Conservation (phyloP, 2,797 vertebrate species). For the Chiloscyllium punctatum region DNA sequence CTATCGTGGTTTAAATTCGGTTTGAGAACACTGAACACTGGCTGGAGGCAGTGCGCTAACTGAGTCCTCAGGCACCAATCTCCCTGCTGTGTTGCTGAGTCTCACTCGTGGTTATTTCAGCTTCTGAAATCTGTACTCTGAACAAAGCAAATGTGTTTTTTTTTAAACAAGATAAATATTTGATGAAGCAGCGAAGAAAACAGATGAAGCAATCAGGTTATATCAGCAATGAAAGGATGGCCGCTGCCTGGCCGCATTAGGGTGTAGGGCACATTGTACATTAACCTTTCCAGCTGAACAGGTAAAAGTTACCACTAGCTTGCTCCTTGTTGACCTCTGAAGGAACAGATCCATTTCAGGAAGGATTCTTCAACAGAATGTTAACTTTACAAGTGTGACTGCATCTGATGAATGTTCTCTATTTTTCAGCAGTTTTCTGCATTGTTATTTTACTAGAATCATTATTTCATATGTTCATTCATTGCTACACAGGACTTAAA, state of each 20-base stretch:
- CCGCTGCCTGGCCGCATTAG: background rate
- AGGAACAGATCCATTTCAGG: background rate
- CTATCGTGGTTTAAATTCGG: background rate
- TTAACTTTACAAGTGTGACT: background rate
- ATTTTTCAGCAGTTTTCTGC: background rate
- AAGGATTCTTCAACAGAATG: background rate
- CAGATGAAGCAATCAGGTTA: slow-evolving; percentile 26
- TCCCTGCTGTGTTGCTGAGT: background rate
- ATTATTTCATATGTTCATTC: background rate
- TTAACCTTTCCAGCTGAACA: background rate
- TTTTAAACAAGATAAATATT: slow-evolving; percentile 16
- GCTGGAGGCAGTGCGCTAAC: background rate
- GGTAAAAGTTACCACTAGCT: background rate
- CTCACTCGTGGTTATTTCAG: background rate
- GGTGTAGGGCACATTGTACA: background rate
- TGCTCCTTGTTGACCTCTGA: background rate
- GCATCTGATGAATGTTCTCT: background rate
- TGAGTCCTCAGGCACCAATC: background rate
- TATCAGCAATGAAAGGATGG: background rate
- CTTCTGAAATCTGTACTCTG: background rate
- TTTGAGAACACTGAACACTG: background rate
- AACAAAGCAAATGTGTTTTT: background rate
- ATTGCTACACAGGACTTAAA: background rate
- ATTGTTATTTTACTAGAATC: background rate
- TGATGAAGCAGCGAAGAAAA: background rate